phyloP scores from a whole-genome alignment of 2,888 invertebrate genomes.

The Lasioglossum pauxillum region DNA sequence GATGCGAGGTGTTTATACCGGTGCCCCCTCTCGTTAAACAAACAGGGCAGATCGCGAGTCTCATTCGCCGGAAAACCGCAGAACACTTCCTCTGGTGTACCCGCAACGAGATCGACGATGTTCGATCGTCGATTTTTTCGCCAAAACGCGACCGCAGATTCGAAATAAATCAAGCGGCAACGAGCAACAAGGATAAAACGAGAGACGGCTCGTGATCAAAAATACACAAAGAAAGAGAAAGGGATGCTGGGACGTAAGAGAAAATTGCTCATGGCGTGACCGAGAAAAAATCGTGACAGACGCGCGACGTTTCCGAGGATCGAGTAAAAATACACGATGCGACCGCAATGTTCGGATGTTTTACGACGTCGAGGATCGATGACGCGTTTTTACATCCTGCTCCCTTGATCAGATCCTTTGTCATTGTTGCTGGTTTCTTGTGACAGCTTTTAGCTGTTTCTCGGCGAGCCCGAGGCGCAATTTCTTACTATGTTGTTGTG shows the following conservation, averaged over 20 bases:
- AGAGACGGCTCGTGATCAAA: constrained; percentile 28
- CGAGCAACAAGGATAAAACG: constrained; percentile 33
- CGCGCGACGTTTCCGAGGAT: neutral
- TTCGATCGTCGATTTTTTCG: constrained; percentile 72
- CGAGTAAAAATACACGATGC: neutral
- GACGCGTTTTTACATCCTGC: neutral
- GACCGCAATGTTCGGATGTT: neutral
- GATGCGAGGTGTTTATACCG: constrained; percentile 24
- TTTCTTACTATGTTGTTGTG: neutral
- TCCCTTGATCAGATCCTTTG: neutral
- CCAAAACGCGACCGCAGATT: constrained; percentile 70
- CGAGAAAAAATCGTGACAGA: neutral
- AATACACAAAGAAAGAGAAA: constrained; percentile 31
- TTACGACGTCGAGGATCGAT: neutral
- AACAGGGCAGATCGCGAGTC: constrained; percentile 62
- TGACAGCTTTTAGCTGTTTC: neutral
- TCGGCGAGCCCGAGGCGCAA: neutral
- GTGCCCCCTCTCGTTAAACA: constrained; percentile 65
- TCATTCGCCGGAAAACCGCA: constrained; percentile 72
- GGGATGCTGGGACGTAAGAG: constrained; percentile 21
- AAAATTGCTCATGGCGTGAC: neutral
- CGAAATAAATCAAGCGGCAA: constrained; percentile 54
- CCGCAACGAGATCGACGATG: constrained; percentile 74
- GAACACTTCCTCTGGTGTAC: constrained; percentile 67
- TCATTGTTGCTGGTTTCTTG: neutral